Conservation (phyloP, 2,113 vertebrate genomes). For the Lasiurus cinereus region DNA sequence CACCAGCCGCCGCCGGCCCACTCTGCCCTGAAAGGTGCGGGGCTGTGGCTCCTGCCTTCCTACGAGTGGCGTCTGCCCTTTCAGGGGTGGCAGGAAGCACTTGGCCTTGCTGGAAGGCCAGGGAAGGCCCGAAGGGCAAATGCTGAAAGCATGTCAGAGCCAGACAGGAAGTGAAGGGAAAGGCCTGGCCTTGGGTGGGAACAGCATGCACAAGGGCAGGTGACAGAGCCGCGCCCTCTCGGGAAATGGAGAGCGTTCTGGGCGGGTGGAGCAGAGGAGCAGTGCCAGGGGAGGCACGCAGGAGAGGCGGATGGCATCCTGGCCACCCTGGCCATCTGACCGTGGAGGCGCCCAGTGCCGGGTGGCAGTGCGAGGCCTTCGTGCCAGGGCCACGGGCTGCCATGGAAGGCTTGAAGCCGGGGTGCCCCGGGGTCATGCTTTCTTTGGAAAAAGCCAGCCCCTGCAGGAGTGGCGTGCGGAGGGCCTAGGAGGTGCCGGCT, state of each 20-base stretch:
- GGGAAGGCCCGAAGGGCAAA: neutral
- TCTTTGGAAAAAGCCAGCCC: neutral
- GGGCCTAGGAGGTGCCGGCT: too few relatives aligned
- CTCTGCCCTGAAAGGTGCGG: neutral
- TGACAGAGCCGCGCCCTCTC: neutral
- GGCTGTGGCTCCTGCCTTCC: neutral
- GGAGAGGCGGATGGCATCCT: accelerated
- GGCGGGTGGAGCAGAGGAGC: neutral
- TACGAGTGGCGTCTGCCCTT: neutral
- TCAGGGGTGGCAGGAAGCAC: neutral
- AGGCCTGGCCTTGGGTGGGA: neutral
- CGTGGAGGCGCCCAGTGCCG: neutral
- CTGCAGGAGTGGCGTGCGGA: accelerated
- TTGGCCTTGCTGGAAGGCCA: neutral
- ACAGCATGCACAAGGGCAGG: accelerated
- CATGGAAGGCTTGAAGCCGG: accelerated
- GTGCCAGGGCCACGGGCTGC: neutral
- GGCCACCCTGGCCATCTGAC: too few relatives aligned
- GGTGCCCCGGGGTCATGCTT: accelerated
- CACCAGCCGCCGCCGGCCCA: neutral
- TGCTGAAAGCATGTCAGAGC: neutral
- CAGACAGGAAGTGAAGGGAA: neutral
- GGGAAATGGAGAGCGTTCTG: neutral
- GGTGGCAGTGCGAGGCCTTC: neutral
- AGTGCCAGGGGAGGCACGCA: neutral